Evolutionary conservation across 2,888 invertebrate genomes (phyloP), one percentile per base, ranked within the genome.

Genomic region (Isoperla grammatica): DNA sequence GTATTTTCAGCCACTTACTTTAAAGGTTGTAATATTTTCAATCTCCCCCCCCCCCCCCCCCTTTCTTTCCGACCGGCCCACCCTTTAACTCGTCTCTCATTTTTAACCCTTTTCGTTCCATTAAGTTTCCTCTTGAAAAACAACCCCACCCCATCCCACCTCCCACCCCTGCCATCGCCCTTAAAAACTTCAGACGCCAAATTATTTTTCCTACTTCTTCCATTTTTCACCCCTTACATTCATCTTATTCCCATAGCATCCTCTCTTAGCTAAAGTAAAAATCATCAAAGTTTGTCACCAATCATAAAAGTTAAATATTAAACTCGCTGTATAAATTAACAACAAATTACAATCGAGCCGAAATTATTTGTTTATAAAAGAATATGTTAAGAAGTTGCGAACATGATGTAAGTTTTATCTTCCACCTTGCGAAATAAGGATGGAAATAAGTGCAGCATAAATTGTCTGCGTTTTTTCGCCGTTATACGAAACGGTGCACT

Each of bases 31-130:
- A 37, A 53, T 53, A 53, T 53, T 53, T 53, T 53, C 37, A 35
- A 49, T 29, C 23, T 29, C 49, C 15, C 49, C 15, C 29, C 23
- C 13, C 53, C 15, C 11, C 53, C 19, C 19, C 13, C 17, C 19
- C 29, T 6, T 29, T 29, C 15, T 15, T 15, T 29, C 23, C 15
- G 37, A n/a, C 37, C 15, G 37, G 3, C 19, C 45, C 17, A 11
- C 19, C 53, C 53, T 19, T 53, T 37, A 53, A 53, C 53, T 53
- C 53, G 37, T 20, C 53, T 53, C 37, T 53, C 53, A 53, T 53
- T 53, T 53, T 53, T 53, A 53, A 53, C 53, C 53, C 53, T 53
- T 50, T 53, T 39, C 53, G 53, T 53, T 53, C 53, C 53, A 53
- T 53, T 53, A 53, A 53, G 53, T 53, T 53, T 53, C 53, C 53